Evolutionary conservation across 1,140 invertebrate genomes (phyloP).

Genomic region (Spodoptera frugiperda): DNA sequence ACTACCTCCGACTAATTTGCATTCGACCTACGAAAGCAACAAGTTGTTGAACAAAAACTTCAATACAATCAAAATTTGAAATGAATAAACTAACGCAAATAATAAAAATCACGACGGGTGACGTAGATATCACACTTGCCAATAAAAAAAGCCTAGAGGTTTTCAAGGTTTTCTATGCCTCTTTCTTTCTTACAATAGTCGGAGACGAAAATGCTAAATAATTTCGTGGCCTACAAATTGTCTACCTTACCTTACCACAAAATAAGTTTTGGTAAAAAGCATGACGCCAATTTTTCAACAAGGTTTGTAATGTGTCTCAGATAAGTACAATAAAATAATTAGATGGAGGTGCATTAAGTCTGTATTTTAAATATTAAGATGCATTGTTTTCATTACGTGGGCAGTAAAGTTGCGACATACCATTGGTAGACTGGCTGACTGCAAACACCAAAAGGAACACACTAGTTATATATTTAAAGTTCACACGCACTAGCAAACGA

Average conservation of each 20-base stretch:
- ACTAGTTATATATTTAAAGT: conserved; percentile 37
- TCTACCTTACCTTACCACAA: background rate
- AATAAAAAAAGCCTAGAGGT: conserved; percentile 25
- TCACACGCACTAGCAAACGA: conserved; percentile 43
- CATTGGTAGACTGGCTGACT: conserved; percentile 28
- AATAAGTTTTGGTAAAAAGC: background rate
- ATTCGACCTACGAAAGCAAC: background rate
- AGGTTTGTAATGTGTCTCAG: background rate
- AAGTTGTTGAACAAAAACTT: background rate
- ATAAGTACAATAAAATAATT: background rate
- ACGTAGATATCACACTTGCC: conserved; percentile 8
- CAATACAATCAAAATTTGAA: background rate
- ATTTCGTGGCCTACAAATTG: conserved; percentile 17
- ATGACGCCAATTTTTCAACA: background rate
- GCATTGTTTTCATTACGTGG: conserved; percentile 37
- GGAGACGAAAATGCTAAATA: conserved; percentile 3
- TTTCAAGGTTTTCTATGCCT: conserved; percentile 19
- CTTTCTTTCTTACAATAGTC: background rate
- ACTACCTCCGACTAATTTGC: too few species aligned
- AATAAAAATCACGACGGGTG: conserved; percentile 15
- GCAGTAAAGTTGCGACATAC: conserved; percentile 41
- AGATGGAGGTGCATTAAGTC: conserved; percentile 1
- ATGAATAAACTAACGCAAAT: background rate
- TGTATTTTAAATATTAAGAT: conserved; percentile 20
- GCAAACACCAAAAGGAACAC: conserved; percentile 40